phyloP scores from a whole-genome alignment of 2,888 invertebrate genomes.

The Pherbina coryleti region DNA sequence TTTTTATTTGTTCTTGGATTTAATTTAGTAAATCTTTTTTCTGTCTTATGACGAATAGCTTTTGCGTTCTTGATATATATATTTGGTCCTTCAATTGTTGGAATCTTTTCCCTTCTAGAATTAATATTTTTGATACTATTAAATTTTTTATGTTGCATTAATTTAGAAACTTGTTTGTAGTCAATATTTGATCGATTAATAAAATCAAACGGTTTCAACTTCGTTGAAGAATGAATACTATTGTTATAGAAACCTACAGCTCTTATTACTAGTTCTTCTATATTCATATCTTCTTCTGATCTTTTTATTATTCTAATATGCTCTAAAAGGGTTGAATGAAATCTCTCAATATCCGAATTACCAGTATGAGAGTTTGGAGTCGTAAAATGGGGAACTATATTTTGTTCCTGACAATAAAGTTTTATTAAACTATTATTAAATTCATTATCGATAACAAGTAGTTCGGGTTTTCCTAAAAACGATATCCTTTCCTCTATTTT shows the following conservation, averaged over 20 bases:
- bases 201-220: slow-evolving; percentile 36
- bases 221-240: slow-evolving; percentile 35
- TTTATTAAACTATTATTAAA: slow-evolving; percentile 37
- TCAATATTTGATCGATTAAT: slow-evolving; percentile 36
- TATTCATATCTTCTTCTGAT: slow-evolving; percentile 11
- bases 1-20: no score
- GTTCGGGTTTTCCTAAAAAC: slow-evolving; percentile 37
- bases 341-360: slow-evolving; percentile 27
- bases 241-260: slow-evolving; percentile 33
- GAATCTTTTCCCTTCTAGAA: no score
- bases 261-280: slow-evolving; percentile 27
- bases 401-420: slow-evolving; percentile 34
- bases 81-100: no score
- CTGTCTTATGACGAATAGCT: no score
- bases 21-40: no score
- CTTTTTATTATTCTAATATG: slow-evolving; percentile 30
- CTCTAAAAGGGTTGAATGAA: slow-evolving; percentile 33
- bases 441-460: slow-evolving; percentile 41
- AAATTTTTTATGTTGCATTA: no score
- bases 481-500: slow-evolving; percentile 32
- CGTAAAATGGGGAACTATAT: slow-evolving; percentile 26
- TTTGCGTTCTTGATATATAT: no score
- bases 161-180: no score
- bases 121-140: no score
- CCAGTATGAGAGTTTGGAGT: slow-evolving; percentile 42